Conservation (phyloP, 1,140 invertebrate genomes). For the Heliconius himera region DNA sequence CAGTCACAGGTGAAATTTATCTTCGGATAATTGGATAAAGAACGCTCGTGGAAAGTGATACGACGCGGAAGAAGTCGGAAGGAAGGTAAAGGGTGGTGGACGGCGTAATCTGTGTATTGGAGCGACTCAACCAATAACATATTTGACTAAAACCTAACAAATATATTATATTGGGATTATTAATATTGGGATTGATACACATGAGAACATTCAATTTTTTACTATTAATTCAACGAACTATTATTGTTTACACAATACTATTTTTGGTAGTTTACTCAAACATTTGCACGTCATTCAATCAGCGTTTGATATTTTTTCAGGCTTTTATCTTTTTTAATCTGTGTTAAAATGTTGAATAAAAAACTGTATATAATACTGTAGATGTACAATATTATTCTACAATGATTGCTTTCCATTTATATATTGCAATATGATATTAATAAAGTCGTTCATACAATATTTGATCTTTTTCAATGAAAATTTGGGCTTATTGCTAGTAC, state of each 20-base stretch:
- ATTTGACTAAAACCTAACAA: not conserved
- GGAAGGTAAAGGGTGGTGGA: conserved; percentile 46
- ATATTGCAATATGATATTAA: conserved; percentile 7
- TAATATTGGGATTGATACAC: not conserved
- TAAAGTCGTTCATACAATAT: not conserved
- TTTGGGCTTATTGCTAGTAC: too few relatives aligned
- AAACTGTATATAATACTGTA: not conserved
- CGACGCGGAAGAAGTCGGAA: conserved; percentile 64
- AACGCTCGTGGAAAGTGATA: conserved; percentile 78
- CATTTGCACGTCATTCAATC: conserved; percentile 16
- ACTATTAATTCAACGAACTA: not conserved
- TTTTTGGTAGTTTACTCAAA: conserved; percentile 1
- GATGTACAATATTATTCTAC: conserved; percentile 6
- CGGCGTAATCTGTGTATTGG: conserved; percentile 49
- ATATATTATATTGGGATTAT: not conserved
- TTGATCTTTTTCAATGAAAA: not conserved
- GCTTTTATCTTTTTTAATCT: conserved; percentile 11
- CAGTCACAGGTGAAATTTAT: conserved; percentile 80
- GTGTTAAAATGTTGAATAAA: conserved; percentile 9
- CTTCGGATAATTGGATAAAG: conserved; percentile 80
- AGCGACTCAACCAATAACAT: conserved; percentile 30
- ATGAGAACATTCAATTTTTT: not conserved
- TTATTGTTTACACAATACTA: conserved; percentile 8
- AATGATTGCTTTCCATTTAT: conserved; percentile 1
- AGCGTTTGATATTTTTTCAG: conserved; percentile 21